Percentiles rank a stretch among this genome's conserved stretches.
Evolutionary conservation across 2,113 vertebrate species (phyloP).

Genomic region (Anguilla japonica): DNA sequence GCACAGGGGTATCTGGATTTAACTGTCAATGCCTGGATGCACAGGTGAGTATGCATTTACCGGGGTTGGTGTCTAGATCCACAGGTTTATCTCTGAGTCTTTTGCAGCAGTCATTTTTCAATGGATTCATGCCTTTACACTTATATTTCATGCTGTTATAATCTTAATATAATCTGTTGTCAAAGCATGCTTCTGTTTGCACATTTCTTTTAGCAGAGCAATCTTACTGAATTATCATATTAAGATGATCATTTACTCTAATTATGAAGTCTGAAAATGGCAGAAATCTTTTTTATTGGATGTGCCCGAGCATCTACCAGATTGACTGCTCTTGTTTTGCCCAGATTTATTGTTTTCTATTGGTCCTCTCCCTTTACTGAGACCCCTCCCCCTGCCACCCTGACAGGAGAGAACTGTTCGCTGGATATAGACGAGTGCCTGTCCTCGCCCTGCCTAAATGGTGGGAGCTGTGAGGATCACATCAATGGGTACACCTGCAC

Average conservation of each 20-base stretch:
- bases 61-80: not conserved
- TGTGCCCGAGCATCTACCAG: not conserved
- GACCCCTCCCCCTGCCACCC: not conserved
- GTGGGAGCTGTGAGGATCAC: conserved; percentile 77
- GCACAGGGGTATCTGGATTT: conserved; percentile 37
- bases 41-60: conserved; percentile 60
- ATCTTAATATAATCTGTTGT: too few relatives aligned
- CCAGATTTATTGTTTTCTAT: not conserved
- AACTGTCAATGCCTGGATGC: conserved; percentile 82
- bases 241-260: too few relatives aligned
- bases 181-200: too few relatives aligned
- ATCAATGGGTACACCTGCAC: conserved; percentile 76
- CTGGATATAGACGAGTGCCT: conserved; percentile 82
- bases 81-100: not conserved
- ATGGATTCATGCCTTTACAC: too few relatives aligned
- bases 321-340: not conserved
- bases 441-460: conserved; percentile 80
- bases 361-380: not conserved
- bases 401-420: conserved; percentile 81
- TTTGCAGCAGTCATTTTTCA: too few relatives aligned
- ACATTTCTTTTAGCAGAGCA: too few relatives aligned
- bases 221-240: too few relatives aligned
- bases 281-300: too few relatives aligned
- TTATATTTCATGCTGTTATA: too few relatives aligned
- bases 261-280: too few relatives aligned